phyloP scores from a whole-genome alignment of 2,888 invertebrate genomes.

The Autographa gamma region DNA sequence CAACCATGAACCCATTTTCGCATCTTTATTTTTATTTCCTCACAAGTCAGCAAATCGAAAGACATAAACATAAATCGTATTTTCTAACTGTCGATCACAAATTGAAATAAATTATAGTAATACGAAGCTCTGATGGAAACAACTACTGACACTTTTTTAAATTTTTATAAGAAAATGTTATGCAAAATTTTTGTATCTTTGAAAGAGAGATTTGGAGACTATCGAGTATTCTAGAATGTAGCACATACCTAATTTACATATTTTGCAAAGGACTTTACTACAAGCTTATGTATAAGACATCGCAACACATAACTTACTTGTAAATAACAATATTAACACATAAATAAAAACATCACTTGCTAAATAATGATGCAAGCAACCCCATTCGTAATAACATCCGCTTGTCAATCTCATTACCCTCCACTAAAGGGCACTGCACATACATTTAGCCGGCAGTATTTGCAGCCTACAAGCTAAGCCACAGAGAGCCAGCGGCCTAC shows the following conservation, averaged over 20 bases:
- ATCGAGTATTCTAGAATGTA: too few species aligned
- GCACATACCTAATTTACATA: too few species aligned
- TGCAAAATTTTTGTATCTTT: too few species aligned
- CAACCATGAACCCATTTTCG: not conserved
- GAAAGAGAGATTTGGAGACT: too few species aligned
- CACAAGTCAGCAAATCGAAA: not conserved
- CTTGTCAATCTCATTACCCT: not conserved
- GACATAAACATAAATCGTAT: constrained; percentile 1
- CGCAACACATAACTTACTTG: too few species aligned
- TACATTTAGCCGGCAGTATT: constrained; percentile 7
- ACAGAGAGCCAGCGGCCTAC: not conserved
- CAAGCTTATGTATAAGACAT: too few species aligned
- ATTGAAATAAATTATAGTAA: not conserved
- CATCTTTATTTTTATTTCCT: constrained; percentile 3
- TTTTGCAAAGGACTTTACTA: too few species aligned
- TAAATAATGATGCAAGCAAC: not conserved
- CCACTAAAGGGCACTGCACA: not conserved
- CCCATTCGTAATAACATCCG: not conserved
- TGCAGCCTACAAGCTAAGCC: constrained; percentile 15
- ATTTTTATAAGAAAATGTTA: not conserved
- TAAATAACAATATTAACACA: too few species aligned
- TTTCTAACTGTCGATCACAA: not conserved
- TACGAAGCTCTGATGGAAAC: too few species aligned
- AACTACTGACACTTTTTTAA: not conserved
- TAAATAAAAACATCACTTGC: too few species aligned